Base-by-base conservation (phyloP, 2,797 vertebrate species). In the Fundulus diaphanus region DNA sequence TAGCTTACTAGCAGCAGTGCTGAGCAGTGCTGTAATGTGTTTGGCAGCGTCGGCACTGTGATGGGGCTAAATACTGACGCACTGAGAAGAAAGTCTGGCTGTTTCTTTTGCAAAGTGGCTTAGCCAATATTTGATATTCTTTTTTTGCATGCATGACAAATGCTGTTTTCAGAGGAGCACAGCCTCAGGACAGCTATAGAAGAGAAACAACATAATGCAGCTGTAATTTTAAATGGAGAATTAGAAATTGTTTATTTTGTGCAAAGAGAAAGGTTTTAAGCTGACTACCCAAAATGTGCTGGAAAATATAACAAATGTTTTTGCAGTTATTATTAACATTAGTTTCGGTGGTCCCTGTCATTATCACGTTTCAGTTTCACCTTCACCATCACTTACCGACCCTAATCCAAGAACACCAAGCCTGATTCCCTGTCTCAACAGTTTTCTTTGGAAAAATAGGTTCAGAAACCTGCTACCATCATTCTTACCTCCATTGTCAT, bases 21-120 rank as follows among this genome's bases (percentile, higher is more conserved):
- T 85, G 79, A 91, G 76, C 81, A 74, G 74, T 87, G 88, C 75
- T 86, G 91, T 93, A 92, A 93, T 91, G 85, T 33, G 57, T 92
- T 88, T 94, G 92, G 92, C 91, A 93, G 85, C 75, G 82, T 73
- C 24, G 1, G 63, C 70, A 52, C 51, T 66, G 84, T 9, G 79
- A 89, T 89, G 84, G 80, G 51, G 82, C 89, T 70, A 72, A 79
- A 71, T 90, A 80, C 79, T 91, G 89, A 93, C 86, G 83, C 90
- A 91, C 82, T 80, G 67, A 87, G 79, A 87, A 70, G 68, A 81
- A 86, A 76, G 80, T 59, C 80, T 86, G 80, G 83, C 85, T 68
- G 70, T 73, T 66, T 80, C 76, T 77, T 20, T 72, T 72, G 76
- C 27, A 72, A 77, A 84, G 79, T 77, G 81, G 76, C 68, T 82